A percentile compares a stretch with the other conserved stretches of the same genome.
These are phyloP conservation scores for Sylvilagus floridanus DNA, from an alignment of 2,797 vertebrate species.

Conservation along the genomic window DNA sequence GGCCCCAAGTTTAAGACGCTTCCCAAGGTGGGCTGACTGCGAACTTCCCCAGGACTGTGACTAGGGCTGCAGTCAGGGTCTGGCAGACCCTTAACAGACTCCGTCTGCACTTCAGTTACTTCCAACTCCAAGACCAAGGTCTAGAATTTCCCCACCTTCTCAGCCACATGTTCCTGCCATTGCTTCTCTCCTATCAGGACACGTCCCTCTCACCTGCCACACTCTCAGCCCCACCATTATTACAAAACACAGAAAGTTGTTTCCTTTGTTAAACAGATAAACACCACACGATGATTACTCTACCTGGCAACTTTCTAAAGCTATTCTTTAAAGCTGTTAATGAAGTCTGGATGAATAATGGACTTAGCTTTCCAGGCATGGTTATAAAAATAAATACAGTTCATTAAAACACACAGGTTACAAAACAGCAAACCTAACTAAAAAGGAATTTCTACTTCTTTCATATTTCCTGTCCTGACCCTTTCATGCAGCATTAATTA, in stretches of 20 bases:
- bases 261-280: not conserved
- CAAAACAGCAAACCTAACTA: not conserved
- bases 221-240: not conserved
- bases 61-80: not conserved
- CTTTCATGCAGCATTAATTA: conserved; percentile 85
- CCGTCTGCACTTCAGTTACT: not conserved
- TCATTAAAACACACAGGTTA: conserved; percentile 80
- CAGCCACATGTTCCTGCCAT: not conserved
- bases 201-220: too few relatives aligned
- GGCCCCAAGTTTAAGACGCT: not conserved
- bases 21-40: not conserved
- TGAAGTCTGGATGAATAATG: not conserved
- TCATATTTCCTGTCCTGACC: conserved; percentile 72
- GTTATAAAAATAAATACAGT: conserved; percentile 67
- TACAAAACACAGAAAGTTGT: not conserved
- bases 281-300: not conserved
- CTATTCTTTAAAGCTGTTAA: not conserved
- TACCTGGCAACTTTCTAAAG: not conserved
- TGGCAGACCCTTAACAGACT: fast-evolving
- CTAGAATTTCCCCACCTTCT: not conserved
- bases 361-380: conserved; percentile 1
- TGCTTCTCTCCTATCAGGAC: not conserved
- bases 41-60: not conserved
- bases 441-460: conserved; percentile 71
- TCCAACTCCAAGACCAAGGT: not conserved